Conservation (phyloP, 1,140 invertebrate species). For the Asobara japonica region DNA sequence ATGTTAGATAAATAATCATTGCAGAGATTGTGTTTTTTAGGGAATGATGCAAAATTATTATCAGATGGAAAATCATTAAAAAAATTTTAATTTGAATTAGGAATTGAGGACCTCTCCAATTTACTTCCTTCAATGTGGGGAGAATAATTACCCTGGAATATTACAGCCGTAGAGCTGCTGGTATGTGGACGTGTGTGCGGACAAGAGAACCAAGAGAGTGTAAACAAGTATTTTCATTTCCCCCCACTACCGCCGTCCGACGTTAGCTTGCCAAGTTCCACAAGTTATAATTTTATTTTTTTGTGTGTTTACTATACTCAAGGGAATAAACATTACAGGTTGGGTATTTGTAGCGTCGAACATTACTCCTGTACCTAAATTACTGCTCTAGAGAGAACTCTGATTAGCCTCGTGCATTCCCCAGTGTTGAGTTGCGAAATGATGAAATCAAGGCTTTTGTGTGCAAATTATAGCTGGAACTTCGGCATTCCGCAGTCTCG, state of each 20-base stretch:
- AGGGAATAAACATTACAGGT: not conserved
- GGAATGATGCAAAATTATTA: too few relatives aligned
- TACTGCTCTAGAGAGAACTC: too few relatives aligned
- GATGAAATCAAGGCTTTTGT: too few relatives aligned
- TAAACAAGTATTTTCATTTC: conserved; percentile 13
- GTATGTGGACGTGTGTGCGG: not conserved
- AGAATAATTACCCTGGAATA: not conserved
- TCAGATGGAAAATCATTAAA: too few relatives aligned
- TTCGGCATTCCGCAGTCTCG: too few relatives aligned
- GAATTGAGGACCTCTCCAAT: too few relatives aligned
- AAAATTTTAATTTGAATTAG: too few relatives aligned
- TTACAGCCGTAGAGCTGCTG: not conserved
- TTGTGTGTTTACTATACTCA: not conserved
- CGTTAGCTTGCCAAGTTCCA: conserved; percentile 1
- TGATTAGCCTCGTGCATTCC: too few relatives aligned
- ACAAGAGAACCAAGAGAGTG: not conserved
- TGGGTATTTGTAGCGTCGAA: not conserved
- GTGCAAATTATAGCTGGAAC: too few relatives aligned
- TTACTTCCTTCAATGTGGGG: not conserved
- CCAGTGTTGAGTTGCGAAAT: not conserved
- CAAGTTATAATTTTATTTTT: not conserved
- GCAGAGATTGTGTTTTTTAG: too few relatives aligned
- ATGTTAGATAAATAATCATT: too few relatives aligned
- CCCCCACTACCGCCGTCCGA: not conserved
- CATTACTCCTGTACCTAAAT: not conserved